Evolutionary conservation across 2,113 vertebrate genomes (phyloP), one percentile per base, ranked within the genome.

Genomic region (Oncorhynchus masou): DNA sequence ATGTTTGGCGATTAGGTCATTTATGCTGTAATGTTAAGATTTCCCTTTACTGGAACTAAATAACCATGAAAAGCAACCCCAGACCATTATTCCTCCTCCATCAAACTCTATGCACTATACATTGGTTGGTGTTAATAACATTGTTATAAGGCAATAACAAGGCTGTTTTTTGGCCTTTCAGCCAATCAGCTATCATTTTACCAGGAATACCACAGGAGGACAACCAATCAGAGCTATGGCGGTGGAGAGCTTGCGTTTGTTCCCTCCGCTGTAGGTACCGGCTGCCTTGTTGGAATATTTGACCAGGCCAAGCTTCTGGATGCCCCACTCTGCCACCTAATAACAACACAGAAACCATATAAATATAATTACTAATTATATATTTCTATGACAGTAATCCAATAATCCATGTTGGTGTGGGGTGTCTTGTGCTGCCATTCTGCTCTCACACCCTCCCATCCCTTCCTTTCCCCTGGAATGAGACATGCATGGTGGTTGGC

Each of bases 211-310:
- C 12, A 99, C 95, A 1, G 96, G 95, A 68, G 98, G 97, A 72
- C 94, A 96, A 0, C 97, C 98, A 22, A 99, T 99, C 85, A 99
- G 88, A 54, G 98, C 96, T 66, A 99, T 97, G 39, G 98, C 97
- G 1, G 98, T 99, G 2, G 97, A 99, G 9, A 99, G 96, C 83
- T 99, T 99, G 74, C 98, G 95, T 29, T 95, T 97, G 92, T 99
- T 99, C 2, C 97, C 97, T 0, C 97, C 98, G 0, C 98, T 99
- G 84, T 98, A 99, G 79, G 95, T 97, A 22, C 96, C 95, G 0
- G 97, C 97, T 0, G 94, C 94, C 82, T 96, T 99, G 79, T 93
- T 96, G 79, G 95, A 94, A 0, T 99, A 98, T 77, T 96, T 97
- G 72, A 97, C 83, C 1, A 99, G 88, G 68, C 97, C 97, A 77